These are phyloP conservation scores for Callyntrura sp. DNA, from an alignment of 2,888 invertebrate species.

Conservation along the genomic window DNA sequence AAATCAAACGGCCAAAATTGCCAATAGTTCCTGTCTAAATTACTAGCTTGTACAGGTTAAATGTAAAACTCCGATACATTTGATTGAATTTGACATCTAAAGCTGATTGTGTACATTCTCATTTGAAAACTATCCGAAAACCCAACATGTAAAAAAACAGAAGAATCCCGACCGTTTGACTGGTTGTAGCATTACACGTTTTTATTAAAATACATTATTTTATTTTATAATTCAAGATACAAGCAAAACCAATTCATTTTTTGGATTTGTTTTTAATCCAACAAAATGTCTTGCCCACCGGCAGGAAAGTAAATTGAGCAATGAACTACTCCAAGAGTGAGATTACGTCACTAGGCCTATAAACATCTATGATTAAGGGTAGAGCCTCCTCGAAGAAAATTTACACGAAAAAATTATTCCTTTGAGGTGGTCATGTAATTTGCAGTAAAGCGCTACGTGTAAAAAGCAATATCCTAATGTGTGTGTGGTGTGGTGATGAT, in stretches of 20 bases:
- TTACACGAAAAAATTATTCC: constrained; percentile 37
- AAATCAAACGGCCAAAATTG: no score
- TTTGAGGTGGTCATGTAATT: constrained; percentile 71
- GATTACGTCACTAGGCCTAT: constrained; percentile 35
- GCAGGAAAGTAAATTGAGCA: constrained; percentile 46
- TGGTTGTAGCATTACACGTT: no score
- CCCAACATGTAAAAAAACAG: no score
- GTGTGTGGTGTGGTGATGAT: constrained; percentile 44
- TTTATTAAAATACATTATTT: background rate
- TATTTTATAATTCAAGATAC: background rate
- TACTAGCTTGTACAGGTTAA: no score
- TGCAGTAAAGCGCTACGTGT: constrained; percentile 45
- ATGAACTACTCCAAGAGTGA: constrained; percentile 25
- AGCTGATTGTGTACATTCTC: no score
- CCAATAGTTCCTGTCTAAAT: no score
- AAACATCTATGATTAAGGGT: constrained; percentile 12
- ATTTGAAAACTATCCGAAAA: no score
- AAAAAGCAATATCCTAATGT: constrained; percentile 42
- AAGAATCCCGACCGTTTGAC: no score
- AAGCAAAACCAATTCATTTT: constrained; percentile 4
- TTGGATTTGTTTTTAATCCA: background rate
- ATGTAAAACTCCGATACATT: no score
- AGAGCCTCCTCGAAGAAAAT: constrained; percentile 37
- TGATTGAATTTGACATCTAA: no score
- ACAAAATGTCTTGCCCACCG: background rate